phyloP scores from a whole-genome alignment of 2,888 invertebrate species.

The Drosophila ezoana region DNA sequence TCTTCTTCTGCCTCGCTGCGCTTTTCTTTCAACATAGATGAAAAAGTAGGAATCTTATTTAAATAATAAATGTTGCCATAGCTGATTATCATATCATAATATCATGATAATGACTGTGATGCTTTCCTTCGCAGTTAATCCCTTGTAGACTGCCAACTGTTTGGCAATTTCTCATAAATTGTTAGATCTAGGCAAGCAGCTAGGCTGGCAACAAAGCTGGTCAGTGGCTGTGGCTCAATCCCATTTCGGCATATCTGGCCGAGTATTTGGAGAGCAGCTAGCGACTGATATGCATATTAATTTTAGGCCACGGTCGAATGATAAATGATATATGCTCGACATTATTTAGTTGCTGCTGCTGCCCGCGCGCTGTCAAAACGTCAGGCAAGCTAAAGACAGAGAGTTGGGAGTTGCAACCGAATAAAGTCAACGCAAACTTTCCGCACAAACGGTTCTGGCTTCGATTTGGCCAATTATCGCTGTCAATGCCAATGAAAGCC shows the following conservation, averaged over 20 bases:
- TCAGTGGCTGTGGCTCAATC: background rate
- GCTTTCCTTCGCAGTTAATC: too few species aligned
- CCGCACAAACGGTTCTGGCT: constrained; percentile 18
- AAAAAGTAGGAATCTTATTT: too few species aligned
- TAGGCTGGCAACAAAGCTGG: background rate
- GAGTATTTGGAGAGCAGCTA: background rate
- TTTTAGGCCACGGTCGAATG: constrained; percentile 60
- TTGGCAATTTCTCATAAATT: constrained; percentile 2
- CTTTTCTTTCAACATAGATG: too few species aligned
- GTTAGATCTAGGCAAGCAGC: constrained; percentile 1
- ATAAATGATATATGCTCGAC: constrained; percentile 49
- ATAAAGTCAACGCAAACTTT: constrained; percentile 16
- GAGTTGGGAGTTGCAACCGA: constrained; percentile 24
- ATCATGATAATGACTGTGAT: too few species aligned
- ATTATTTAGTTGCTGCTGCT: constrained; percentile 33
- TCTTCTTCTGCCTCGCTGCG: too few species aligned
- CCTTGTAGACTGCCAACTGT: background rate
- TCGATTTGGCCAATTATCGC: constrained; percentile 66
- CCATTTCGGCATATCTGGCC: constrained; percentile 8
- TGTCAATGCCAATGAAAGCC: constrained; percentile 75
- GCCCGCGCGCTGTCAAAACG: constrained; percentile 53
- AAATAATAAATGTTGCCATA: too few species aligned
- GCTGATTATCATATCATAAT: too few species aligned
- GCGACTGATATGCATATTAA: background rate
- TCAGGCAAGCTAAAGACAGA: constrained; percentile 11